A percentile compares a stretch with the other conserved stretches of the same genome.
phyloP scores from a whole-genome alignment of 2,888 invertebrate species.

The Sarcophaga caerulescens region DNA sequence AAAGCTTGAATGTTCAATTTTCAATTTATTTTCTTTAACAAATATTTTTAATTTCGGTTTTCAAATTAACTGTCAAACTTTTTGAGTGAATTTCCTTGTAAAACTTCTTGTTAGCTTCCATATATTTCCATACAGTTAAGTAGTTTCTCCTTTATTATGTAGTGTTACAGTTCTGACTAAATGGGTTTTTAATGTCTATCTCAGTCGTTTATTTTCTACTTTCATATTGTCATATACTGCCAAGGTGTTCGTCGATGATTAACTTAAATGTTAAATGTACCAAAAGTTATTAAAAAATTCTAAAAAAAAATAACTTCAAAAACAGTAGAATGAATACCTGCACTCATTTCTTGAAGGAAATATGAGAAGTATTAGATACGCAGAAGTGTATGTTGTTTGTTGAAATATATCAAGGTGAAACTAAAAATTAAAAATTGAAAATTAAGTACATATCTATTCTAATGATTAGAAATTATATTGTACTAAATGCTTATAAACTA shows the following conservation, averaged over 20 bases:
- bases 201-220: constrained; percentile 2
- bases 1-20: no score
- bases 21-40: no score
- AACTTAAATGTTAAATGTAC: constrained; percentile 14
- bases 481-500: no score
- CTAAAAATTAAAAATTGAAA: no score
- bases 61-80: neutral
- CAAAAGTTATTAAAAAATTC: constrained; percentile 18
- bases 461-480: no score
- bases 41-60: no score
- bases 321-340: neutral
- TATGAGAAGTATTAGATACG: neutral
- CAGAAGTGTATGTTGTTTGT: no score
- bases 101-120: constrained; percentile 65
- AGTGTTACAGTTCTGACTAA: constrained; percentile 69
- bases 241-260: constrained; percentile 40
- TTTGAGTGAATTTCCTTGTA: constrained; percentile 17
- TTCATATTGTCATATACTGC: neutral
- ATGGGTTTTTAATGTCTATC: constrained; percentile 77
- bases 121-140: constrained; percentile 22
- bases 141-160: constrained; percentile 27
- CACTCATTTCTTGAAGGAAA: constrained; percentile 48
- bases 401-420: no score
- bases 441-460: no score
- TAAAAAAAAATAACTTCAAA: neutral